Conservation (phyloP, 2,797 vertebrate species). For the Loriculus beryllinus region DNA sequence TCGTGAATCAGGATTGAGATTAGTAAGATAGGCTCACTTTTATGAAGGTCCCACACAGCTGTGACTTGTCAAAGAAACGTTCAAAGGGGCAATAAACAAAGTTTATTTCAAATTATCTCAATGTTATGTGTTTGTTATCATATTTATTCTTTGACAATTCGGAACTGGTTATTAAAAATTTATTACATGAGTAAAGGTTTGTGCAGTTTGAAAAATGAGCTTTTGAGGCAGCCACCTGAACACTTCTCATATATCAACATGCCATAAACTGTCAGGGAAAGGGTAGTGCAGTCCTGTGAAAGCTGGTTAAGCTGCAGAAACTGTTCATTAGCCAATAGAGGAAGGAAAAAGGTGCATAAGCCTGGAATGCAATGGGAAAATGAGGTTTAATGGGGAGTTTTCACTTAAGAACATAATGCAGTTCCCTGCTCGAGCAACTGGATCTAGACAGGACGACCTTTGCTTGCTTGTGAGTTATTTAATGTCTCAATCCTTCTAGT, state of each 20-base stretch:
- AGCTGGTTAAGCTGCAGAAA: not conserved
- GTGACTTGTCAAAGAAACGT: slow-evolving; percentile 31
- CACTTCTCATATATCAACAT: slow-evolving; percentile 4
- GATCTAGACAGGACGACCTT: not conserved
- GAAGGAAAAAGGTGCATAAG: not conserved
- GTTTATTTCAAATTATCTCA: slow-evolving; percentile 62
- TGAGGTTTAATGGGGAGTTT: not conserved
- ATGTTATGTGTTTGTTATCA: slow-evolving; percentile 29
- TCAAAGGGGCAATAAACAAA: slow-evolving; percentile 58
- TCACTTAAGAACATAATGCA: not conserved
- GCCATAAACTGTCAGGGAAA: not conserved
- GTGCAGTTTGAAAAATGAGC: slow-evolving; percentile 30
- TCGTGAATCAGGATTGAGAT: slow-evolving; percentile 46
- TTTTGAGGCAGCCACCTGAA: slow-evolving; percentile 15
- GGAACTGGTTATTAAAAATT: slow-evolving; percentile 64
- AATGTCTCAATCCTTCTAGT: not conserved
- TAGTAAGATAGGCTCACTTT: not conserved
- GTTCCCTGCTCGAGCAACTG: not conserved
- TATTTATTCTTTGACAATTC: slow-evolving; percentile 61
- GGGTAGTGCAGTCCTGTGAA: fast-evolving
- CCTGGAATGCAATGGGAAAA: not conserved
- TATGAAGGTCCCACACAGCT: not conserved
- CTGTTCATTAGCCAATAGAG: not conserved
- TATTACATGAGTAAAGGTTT: slow-evolving; percentile 61
- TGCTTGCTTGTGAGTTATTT: not conserved